These are phyloP conservation scores for Ophion obscuratus DNA, from an alignment of 2,888 invertebrate species.

Conservation along the genomic window DNA sequence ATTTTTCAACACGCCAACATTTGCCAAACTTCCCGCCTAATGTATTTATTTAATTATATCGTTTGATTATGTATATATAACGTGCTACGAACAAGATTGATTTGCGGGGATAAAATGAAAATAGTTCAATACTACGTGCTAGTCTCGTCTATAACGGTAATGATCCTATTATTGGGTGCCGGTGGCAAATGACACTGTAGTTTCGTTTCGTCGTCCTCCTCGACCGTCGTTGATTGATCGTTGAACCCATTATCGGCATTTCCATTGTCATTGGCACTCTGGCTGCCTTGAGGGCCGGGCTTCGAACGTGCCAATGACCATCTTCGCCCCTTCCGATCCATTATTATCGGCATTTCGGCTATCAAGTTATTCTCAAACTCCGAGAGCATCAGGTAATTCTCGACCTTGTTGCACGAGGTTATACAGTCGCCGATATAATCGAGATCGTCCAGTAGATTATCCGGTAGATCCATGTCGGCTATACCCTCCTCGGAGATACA, in stretches of 20 bases:
- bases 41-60: conserved; percentile 21
- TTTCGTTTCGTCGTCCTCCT: conserved; percentile 74
- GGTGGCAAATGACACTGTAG: conserved; percentile 83
- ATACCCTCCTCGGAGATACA: conserved; percentile 95
- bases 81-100: conserved; percentile 5
- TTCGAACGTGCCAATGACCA: conserved; percentile 89
- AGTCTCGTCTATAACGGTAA: conserved; percentile 92
- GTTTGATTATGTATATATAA: conserved; percentile 12
- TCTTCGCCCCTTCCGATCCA: conserved; percentile 89
- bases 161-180: conserved; percentile 87
- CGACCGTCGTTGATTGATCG: conserved; percentile 50
- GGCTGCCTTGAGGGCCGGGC: conserved; percentile 67
- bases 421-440: conserved; percentile 93
- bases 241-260: conserved; percentile 24
- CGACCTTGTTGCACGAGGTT: conserved; percentile 94
- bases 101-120: conserved; percentile 16
- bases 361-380: conserved; percentile 94
- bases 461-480: conserved; percentile 92
- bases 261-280: conserved; percentile 48
- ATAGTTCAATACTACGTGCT: conserved; percentile 80
- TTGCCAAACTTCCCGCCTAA: background rate
- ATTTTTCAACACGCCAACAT: background rate
- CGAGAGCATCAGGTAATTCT: conserved; percentile 93
- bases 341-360: conserved; percentile 90
- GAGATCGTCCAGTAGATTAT: conserved; percentile 91